phyloP scores from a whole-genome alignment of 2,113 vertebrate species.

The Petrocephalus microphthalmus region DNA sequence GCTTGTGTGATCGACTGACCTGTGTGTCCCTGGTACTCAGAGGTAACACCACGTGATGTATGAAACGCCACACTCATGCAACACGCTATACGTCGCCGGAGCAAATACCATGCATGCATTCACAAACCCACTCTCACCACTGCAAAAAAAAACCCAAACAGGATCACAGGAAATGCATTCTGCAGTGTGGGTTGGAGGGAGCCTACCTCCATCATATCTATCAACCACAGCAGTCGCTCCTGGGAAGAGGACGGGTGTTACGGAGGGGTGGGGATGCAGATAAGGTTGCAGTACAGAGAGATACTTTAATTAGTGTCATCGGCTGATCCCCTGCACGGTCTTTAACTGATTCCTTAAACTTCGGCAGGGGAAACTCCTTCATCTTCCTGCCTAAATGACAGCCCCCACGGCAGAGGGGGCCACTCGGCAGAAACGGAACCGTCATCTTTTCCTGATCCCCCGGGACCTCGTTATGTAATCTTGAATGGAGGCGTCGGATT shows the following conservation, averaged over 20 bases:
- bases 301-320: background rate
- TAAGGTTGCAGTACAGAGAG: slow-evolving; percentile 18
- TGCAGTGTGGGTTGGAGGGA: slow-evolving; percentile 27
- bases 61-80: background rate
- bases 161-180: slow-evolving; percentile 16
- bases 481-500: background rate
- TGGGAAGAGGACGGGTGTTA: slow-evolving; percentile 42
- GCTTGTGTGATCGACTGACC: background rate
- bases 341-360: background rate
- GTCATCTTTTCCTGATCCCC: background rate
- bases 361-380: background rate
- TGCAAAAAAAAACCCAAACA: background rate
- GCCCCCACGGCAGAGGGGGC: background rate
- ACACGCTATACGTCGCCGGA: background rate
- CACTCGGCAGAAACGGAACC: background rate
- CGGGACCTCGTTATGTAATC: background rate
- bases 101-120: background rate
- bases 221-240: slow-evolving; percentile 94
- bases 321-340: background rate
- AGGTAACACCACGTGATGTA: background rate
- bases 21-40: background rate
- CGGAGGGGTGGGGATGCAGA: slow-evolving; percentile 20
- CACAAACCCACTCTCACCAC: background rate
- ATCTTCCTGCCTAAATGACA: background rate
- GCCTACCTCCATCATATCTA: slow-evolving; percentile 98